These are phyloP conservation scores for Metacarcinus magister DNA, from an alignment of 2,888 invertebrate genomes.

Conservation along the genomic window DNA sequence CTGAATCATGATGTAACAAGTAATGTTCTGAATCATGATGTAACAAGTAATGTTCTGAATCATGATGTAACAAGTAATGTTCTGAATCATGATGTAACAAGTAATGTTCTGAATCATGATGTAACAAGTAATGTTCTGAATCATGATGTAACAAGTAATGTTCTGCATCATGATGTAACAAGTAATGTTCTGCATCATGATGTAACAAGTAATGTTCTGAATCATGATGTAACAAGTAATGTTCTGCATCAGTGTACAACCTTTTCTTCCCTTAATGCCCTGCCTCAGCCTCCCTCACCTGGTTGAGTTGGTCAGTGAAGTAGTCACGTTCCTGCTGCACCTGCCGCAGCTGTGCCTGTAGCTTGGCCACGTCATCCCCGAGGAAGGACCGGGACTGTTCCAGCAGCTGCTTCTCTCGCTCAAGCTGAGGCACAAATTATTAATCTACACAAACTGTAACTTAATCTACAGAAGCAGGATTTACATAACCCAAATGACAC, in stretches of 20 bases:
- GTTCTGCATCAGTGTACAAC: neutral
- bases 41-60: too few species aligned
- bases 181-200: too few species aligned
- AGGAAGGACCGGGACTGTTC: constrained; percentile 70
- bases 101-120: too few species aligned
- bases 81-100: neutral
- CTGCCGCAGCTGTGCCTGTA: constrained; percentile 71
- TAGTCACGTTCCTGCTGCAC: constrained; percentile 76
- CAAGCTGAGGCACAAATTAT: constrained; percentile 54
- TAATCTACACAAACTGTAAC: neutral
- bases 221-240: neutral
- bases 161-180: neutral
- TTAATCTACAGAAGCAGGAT: neutral
- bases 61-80: neutral
- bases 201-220: neutral
- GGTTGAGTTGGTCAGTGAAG: constrained; percentile 75
- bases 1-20: too few species aligned
- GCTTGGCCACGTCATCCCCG: constrained; percentile 65
- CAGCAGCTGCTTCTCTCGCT: constrained; percentile 69
- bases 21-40: too few species aligned
- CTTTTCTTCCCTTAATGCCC: neutral
- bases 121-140: too few species aligned
- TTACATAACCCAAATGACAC: neutral
- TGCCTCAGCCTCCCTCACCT: constrained; percentile 29
- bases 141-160: neutral